These are phyloP conservation scores for Limenitis camilla DNA, from an alignment of 2,888 invertebrate genomes.

Conservation along the genomic window DNA sequence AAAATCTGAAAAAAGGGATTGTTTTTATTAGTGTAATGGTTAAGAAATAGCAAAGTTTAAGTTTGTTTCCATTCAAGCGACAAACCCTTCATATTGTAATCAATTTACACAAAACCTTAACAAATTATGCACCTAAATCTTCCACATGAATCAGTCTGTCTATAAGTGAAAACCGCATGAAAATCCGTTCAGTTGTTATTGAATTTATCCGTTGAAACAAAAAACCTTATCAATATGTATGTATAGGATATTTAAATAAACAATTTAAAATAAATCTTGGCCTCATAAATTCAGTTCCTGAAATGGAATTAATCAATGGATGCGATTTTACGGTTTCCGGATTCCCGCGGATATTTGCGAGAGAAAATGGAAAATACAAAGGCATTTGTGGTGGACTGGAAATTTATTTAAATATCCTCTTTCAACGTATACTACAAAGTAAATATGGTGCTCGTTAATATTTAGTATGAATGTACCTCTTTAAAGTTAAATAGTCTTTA, in stretches of 20 bases:
- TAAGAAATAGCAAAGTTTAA: too few relatives aligned
- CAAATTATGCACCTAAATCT: too few relatives aligned
- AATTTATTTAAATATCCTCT: conserved; percentile 1
- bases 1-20: too few relatives aligned
- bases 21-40: too few relatives aligned
- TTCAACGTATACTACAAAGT: neutral
- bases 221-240: neutral
- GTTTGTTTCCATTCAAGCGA: too few relatives aligned
- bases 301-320: conserved; percentile 20
- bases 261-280: conserved; percentile 6
- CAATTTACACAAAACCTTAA: too few relatives aligned
- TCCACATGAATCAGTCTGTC: too few relatives aligned
- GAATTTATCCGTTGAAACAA: neutral
- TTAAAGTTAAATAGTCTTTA: too few relatives aligned
- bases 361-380: conserved; percentile 18
- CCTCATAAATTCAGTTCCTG: conserved; percentile 17
- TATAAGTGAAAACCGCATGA: too few relatives aligned
- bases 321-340: conserved; percentile 20
- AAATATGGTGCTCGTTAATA: neutral
- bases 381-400: conserved; percentile 11
- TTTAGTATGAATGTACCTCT: too few relatives aligned
- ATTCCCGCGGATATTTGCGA: conserved; percentile 20
- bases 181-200: too few relatives aligned
- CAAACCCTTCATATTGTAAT: too few relatives aligned
- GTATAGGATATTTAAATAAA: neutral